Evolutionary conservation across 2,888 invertebrate genomes (phyloP), one percentile per base, ranked within the genome.

Genomic region (Netelia fuscicornis): DNA sequence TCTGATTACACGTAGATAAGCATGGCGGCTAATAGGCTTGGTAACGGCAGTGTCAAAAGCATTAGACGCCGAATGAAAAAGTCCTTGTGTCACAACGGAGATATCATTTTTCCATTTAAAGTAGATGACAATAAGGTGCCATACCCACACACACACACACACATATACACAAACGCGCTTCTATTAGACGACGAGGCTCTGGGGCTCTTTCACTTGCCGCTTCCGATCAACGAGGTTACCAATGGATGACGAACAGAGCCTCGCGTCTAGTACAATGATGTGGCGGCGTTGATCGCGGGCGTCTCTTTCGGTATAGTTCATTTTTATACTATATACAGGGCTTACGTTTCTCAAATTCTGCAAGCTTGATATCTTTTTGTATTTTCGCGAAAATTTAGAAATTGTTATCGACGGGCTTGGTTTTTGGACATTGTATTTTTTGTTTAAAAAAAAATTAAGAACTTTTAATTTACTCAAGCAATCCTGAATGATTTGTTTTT

Each of bases 21-120:
- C 48, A 13, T 13, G 48, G 1, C 11, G 48, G 2, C 23, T 58
- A 20, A 58, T 20, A 20, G 17, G 58, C 58, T 25, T 54, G 37
- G 54, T 54, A 20, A 30, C 68, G 20, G 52, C 25, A 25, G 25
- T 60, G 71, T 23, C 79, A 71, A 64, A 64, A 71, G 79, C 64
- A 64, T 70, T 42, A 54, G 25, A 64, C 64, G 64, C 17, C 71
- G 62, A 71, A 79, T 79, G 70, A 71, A 79, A 79, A 71, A 79
- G 79, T 79, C 79, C 71, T 79, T 79, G 79, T 64, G 79, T 10
- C 62, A 37, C 20, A 48, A 56, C 62, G 71, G 58, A 17, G 20
- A 79, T 79, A 79, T 79, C 71, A 79, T 79, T 71, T 79, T 79
- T 79, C 79, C 71, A 79, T 71, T 79, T 71, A 71, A 71, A 71